Evolutionary conservation across 2,113 vertebrate species (phyloP).

Genomic region (Chaetodon auriga): DNA sequence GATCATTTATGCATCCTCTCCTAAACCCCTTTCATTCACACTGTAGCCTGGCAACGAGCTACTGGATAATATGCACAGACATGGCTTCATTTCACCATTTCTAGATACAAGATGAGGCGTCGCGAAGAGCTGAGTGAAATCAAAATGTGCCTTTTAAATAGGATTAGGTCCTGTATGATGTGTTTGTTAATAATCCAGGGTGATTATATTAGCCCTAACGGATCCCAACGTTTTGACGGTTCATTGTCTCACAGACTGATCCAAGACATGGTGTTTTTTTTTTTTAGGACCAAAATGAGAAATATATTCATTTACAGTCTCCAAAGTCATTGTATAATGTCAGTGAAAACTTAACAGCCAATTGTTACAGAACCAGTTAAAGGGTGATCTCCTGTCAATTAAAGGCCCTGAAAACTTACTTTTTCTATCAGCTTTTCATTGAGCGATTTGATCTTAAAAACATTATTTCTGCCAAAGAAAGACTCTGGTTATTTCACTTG

Average conservation of each 20-base stretch:
- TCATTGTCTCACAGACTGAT: background rate
- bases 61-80: constrained; percentile 34
- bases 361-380: background rate
- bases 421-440: background rate
- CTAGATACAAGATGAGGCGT: background rate
- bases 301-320: background rate
- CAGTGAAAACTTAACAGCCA: background rate
- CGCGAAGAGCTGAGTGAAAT: background rate
- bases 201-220: background rate
- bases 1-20: constrained; percentile 29
- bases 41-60: constrained; percentile 72
- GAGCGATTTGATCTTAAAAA: background rate
- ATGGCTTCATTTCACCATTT: constrained; percentile 21
- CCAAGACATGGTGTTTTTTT: background rate
- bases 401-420: background rate
- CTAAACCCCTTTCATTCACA: constrained; percentile 15
- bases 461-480: background rate
- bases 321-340: background rate
- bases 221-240: background rate
- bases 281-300: background rate
- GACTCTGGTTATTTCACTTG: background rate
- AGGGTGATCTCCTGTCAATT: background rate
- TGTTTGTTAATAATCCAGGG: background rate
- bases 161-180: background rate
- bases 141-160: background rate